Conservation (phyloP, 2,113 vertebrate genomes). For the Pterocles burchelli region DNA sequence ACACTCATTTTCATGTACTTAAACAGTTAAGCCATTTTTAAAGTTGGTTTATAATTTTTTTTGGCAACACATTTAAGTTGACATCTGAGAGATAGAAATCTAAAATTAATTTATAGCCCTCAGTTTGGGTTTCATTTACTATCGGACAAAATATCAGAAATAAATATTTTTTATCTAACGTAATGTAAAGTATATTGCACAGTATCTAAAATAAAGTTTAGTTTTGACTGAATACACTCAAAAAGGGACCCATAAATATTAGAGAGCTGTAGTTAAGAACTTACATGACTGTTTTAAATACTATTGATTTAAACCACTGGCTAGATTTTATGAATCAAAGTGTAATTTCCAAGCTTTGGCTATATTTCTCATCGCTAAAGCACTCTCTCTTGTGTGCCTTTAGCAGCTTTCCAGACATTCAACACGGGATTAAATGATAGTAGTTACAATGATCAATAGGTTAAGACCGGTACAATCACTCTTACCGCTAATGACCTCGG, state of each 20-base stretch:
- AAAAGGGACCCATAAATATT: slow-evolving; percentile 79
- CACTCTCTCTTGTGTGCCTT: slow-evolving; percentile 82
- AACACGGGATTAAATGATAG: slow-evolving; percentile 98
- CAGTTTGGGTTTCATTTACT: slow-evolving; percentile 44
- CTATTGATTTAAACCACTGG: slow-evolving; percentile 86
- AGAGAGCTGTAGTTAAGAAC: slow-evolving; percentile 79
- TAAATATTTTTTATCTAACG: slow-evolving; percentile 65
- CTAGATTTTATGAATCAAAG: slow-evolving; percentile 86
- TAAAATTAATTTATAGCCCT: slow-evolving; percentile 62
- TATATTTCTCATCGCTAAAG: slow-evolving; percentile 81
- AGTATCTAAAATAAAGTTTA: slow-evolving; percentile 66
- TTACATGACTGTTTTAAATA: slow-evolving; percentile 88
- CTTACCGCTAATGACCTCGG: slow-evolving; percentile 98
- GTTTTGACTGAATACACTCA: slow-evolving; percentile 76
- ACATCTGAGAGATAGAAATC: slow-evolving; percentile 72
- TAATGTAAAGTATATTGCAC: slow-evolving; percentile 43
- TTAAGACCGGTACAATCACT: slow-evolving; percentile 97
- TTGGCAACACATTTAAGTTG: slow-evolving; percentile 70
- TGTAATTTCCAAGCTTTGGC: slow-evolving; percentile 80
- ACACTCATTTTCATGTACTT: slow-evolving; percentile 68
- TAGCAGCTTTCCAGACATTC: slow-evolving; percentile 93
- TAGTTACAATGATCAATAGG: slow-evolving; percentile 99
- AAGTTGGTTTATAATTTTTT: slow-evolving; percentile 63
- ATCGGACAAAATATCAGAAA: slow-evolving; percentile 62
- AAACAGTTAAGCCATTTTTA: slow-evolving; percentile 73